A percentile compares a stretch with the other conserved stretches of the same genome.
These are phyloP conservation scores for Hyperoplus lanceolatus DNA, from an alignment of 2,797 vertebrate genomes.

Conservation along the genomic window DNA sequence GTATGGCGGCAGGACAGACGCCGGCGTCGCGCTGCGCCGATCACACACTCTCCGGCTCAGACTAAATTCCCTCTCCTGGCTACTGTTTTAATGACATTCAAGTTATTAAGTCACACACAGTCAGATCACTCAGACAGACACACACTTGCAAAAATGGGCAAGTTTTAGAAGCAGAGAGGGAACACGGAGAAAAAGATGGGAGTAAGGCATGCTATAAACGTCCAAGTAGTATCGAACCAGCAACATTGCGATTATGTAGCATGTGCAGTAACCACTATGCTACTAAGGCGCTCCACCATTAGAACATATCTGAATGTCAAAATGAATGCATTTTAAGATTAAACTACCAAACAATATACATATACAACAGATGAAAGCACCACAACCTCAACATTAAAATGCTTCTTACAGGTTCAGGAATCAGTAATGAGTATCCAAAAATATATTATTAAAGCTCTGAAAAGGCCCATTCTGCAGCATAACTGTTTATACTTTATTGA, in stretches of 20 bases:
- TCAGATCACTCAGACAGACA: constrained; percentile 8
- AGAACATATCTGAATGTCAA: no score
- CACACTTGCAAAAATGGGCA: constrained; percentile 10
- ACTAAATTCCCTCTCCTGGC: constrained; percentile 71
- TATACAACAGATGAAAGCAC: background rate
- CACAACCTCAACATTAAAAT: background rate
- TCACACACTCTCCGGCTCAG: constrained; percentile 64
- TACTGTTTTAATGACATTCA: constrained; percentile 61
- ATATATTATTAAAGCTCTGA: background rate
- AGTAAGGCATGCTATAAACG: no score
- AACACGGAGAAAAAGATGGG: no score
- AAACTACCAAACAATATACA: background rate
- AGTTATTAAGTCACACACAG: constrained; percentile 48
- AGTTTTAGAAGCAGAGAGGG: no score
- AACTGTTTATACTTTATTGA: background rate
- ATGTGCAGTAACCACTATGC: no score
- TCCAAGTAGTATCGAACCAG: no score
- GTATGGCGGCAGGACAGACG: constrained; percentile 76
- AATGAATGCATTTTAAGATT: background rate
- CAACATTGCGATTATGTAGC: no score
- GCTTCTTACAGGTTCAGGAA: background rate
- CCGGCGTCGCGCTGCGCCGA: constrained; percentile 64
- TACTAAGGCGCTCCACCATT: no score
- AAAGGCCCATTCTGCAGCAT: background rate
- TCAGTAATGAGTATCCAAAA: background rate